A percentile compares a stretch with the other conserved stretches of the same genome.
These are phyloP conservation scores for Oxygymnocypris stewartii DNA, from an alignment of 2,113 vertebrate species.

Conservation along the genomic window DNA sequence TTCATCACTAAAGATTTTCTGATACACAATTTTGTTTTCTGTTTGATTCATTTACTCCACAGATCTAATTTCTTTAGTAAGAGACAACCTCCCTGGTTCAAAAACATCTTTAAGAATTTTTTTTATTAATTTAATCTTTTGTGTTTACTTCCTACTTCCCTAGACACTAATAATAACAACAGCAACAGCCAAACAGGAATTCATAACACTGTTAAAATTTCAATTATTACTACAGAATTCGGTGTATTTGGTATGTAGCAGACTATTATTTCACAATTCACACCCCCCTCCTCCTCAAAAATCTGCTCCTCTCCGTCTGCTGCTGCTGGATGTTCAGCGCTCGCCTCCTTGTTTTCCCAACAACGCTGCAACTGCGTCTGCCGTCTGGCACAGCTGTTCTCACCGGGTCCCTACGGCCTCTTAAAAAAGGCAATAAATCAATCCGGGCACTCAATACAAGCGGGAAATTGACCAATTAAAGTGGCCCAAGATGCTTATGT, in stretches of 20 bases:
- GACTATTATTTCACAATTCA: not conserved
- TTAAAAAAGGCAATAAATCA: constrained; percentile 85
- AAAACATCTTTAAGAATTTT: too few species aligned
- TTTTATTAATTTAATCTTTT: too few species aligned
- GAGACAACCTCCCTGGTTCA: too few species aligned
- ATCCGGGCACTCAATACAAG: constrained; percentile 82
- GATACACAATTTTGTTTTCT: too few species aligned
- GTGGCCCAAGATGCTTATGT: constrained; percentile 82
- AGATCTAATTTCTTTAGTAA: too few species aligned
- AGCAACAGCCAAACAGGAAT: too few species aligned
- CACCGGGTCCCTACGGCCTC: constrained; percentile 74
- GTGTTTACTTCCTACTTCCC: too few species aligned
- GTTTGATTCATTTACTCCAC: too few species aligned
- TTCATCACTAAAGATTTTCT: too few species aligned
- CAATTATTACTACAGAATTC: not conserved
- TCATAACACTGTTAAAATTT: not conserved
- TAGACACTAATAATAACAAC: too few species aligned
- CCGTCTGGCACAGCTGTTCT: constrained; percentile 78
- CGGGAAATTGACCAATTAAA: constrained; percentile 86
- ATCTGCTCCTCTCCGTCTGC: constrained; percentile 64
- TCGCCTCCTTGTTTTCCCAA: constrained; percentile 77
- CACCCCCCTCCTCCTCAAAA: constrained; percentile 40
- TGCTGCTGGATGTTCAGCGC: constrained; percentile 68
- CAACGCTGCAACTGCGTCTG: constrained; percentile 67
- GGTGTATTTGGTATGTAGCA: not conserved